Evolutionary conservation across 2,113 vertebrate species (phyloP), one percentile per base, ranked within the genome.

Genomic region (Salminus brasiliensis): DNA sequence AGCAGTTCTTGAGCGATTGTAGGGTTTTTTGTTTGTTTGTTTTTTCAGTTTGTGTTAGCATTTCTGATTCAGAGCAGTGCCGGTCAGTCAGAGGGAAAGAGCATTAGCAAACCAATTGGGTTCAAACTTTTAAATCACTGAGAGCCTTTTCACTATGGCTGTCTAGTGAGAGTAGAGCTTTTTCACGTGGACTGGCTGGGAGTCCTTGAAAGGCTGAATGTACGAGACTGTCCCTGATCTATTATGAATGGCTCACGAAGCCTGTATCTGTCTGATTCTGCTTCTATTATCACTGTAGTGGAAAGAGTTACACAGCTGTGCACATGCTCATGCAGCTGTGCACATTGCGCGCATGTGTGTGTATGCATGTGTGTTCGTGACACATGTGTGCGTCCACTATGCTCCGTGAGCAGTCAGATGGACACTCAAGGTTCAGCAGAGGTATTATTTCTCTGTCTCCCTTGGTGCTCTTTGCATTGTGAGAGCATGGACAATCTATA

Each of bases 61-160:
- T 32, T 29, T 29, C 11, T 82, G 32, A 57, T 1, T 36, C 25
- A 11, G 11, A 10, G 59, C 13, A 41, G 29, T 7, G 49, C 12
- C 55, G 60, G 16, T 70, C 32, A 63, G 32, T 23, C n/a, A 25
- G n/a, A 7, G n/a, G n/a, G 12, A 49, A 79, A 76, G 47, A 49
- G 27, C 55, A 76, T 53, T 34, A 57, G 39, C 11, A 49, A 68
- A 29, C n/a, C 63, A 76, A 52, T 55, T 45, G 41, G 43, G 76
- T 74, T 66, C 66, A 80, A 60, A 21, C 55, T 23, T 63, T 76
- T 80, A 66, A 80, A 41, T 76, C 47, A 72, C 72, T 57, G 25
- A 57, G 47, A 63, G 57, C n/a, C 15, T 79, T 59, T 72, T 52
- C 29, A 32, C 9, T 21, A 25, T 74, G 43, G 65, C 47, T 18